Evolutionary conservation across 92 coral and sea anemone species (phyloP).

Genomic region (Isaurus tuberculatus): DNA sequence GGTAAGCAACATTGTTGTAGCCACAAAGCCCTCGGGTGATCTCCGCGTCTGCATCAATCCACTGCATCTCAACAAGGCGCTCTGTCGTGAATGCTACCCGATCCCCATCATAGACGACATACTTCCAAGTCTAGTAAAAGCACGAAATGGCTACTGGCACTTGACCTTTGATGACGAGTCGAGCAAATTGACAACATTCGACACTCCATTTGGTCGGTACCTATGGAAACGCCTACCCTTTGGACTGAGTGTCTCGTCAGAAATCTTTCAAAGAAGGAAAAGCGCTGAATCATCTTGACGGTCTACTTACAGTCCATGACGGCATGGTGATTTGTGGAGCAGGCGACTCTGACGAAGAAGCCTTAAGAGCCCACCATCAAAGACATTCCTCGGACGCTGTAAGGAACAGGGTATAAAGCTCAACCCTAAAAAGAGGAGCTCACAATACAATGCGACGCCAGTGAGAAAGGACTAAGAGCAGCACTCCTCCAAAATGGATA

Average conservation of each 20-base stretch:
- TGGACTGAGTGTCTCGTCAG: conserved; percentile 60
- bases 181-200: conserved; percentile 28
- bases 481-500: no score
- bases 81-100: conserved; percentile 32
- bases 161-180: background rate
- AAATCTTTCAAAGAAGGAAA: conserved; percentile 70
- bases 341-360: conserved; percentile 64
- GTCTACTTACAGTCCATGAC: conserved; percentile 60
- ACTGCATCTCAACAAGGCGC: conserved; percentile 41
- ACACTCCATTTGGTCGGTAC: conserved; percentile 36
- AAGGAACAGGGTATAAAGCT: no score
- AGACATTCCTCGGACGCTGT: no score
- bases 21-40: conserved; percentile 49
- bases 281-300: conserved; percentile 62
- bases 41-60: conserved; percentile 51
- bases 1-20: conserved; percentile 52
- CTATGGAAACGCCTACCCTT: conserved; percentile 65
- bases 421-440: no score
- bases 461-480: no score
- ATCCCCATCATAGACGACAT: conserved; percentile 41
- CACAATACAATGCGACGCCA: no score
- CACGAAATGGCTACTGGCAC: conserved; percentile 49
- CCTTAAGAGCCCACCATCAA: conserved; percentile 28
- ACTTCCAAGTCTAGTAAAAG: conserved; percentile 42
- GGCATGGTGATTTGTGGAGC: conserved; percentile 70